Base-by-base conservation (phyloP, 2,113 vertebrate species). In the Myotis brandtii region DNA sequence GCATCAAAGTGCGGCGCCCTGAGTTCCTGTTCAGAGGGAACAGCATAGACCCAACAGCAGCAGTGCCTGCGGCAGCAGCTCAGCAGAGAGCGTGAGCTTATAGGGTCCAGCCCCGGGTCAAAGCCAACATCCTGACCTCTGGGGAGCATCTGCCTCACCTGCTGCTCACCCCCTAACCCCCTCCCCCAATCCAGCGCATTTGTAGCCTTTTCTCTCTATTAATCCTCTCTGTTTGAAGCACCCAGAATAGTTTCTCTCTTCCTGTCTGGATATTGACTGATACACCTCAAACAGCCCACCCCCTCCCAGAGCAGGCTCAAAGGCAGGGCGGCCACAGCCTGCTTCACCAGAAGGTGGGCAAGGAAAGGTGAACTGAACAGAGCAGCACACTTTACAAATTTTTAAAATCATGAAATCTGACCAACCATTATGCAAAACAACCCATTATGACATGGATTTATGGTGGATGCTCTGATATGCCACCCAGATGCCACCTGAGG, bases 31-130 rank as follows among this genome's bases (percentile, higher is more conserved):
- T 54, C 62, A 13, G n/a, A 56, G 46, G 16, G 18, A 37, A 17
- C 9, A 5, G 1, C 3, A 0, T 5, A 66, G 54, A 30, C 43
- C 5, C 12, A 27, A 23, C 6, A 21, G 17, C 0, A 13, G 14
- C 18, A 4, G 23, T 5, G 52, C 9, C 54, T 1, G 4, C 1
- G 1, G 48, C 27, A 43, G 21, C 11, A 48, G 14, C 89, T 67
- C 50, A 18, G 37, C 70, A 34, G 40, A 64, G 9, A 67, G 21
- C 6, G 5, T 11, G n/a, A 27, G 10, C 23, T 14, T 34, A 4
- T 0, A 20, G 40, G 3, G 40, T 37, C 77, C 77, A 69, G 5
- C 14, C 14, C 43, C 1, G 14, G 48, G 21, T 12, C 17, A 81
- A 25, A 6, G 5, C 37, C 14, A 59, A 27, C 89, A 14, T 84